Evolutionary conservation across 2,113 vertebrate species (phyloP), one percentile per base, ranked within the genome.

Genomic region (Podarcis muralis): DNA sequence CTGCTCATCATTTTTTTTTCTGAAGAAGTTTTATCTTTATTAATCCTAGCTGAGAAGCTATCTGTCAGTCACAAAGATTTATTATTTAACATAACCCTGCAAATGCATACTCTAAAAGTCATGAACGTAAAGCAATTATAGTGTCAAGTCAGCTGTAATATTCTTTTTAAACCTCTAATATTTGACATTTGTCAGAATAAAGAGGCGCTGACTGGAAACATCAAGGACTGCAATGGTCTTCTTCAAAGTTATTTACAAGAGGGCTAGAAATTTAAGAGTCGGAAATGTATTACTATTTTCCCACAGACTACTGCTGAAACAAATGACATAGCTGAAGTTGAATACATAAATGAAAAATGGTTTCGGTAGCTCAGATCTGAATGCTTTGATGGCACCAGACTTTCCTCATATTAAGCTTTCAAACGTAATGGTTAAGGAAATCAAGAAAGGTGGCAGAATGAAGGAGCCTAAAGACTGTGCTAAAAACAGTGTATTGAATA

Each of bases 171-270:
- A 40, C 59, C 23, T 40, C 22, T 68, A 66, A 82, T 68, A 68
- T 66, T 82, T n/a, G 8, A 40, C 59, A 37, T 35, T 40, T 68
- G 81, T 27, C 81, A 82, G 37, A 66, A 79, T 57, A 79, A 79
- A 57, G 43, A 32, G 35, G 0, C 59, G 35, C 16, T 40, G 69
- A 30, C 2, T 68, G 37, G 68, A 12, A 68, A 13, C 30, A 12
- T 7, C 30, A 18, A 18, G 89, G 20, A 66, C 1, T 22, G 83
- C 80, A 30, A 2, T 1, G 69, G 81, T 22, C 15, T 15, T 37
- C 40, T 59, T 32, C 85, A 79, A 8, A 88, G 86, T 90, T 88
- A 87, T 85, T 72, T 83, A 69, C 15, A 81, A 2, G 65, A 15
- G 72, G 43, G 5, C 1, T 1, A 68, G 91, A 43, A 1, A 0